Evolutionary conservation across 2,113 vertebrate species (phyloP).

Genomic region (Spea bombifrons): DNA sequence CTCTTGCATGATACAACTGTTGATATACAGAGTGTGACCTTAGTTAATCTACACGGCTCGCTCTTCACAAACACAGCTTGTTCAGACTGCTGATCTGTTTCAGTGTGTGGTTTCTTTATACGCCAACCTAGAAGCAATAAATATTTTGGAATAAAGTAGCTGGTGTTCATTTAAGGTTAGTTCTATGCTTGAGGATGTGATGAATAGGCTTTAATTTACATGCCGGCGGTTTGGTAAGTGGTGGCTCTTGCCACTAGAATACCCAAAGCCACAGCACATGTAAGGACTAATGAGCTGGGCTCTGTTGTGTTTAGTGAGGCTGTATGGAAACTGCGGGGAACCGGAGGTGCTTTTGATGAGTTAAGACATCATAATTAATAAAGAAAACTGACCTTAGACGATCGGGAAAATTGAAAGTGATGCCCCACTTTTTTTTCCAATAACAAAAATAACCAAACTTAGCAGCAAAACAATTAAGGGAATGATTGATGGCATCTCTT

Average conservation of each 20-base stretch:
- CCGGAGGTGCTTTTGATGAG: slow-evolving; percentile 41
- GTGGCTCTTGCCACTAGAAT: slow-evolving; percentile 45
- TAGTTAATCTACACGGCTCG: slow-evolving; percentile 43
- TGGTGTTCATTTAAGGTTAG: slow-evolving; percentile 55
- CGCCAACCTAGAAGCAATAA: slow-evolving; percentile 55
- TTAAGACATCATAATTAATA: slow-evolving; percentile 30
- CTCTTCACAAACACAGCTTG: slow-evolving; percentile 43
- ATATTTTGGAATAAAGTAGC: slow-evolving; percentile 53
- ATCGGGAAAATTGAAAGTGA: background rate
- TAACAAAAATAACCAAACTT: background rate
- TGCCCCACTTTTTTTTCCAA: background rate
- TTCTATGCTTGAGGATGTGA: slow-evolving; percentile 54
- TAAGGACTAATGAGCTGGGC: slow-evolving; percentile 50
- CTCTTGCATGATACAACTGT: slow-evolving; percentile 29
- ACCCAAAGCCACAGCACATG: slow-evolving; percentile 48
- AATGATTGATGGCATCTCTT: too few relatives aligned
- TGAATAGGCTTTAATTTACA: slow-evolving; percentile 60
- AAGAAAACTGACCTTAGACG: slow-evolving; percentile 25
- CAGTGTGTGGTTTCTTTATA: slow-evolving; percentile 41
- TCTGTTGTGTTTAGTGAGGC: slow-evolving; percentile 46
- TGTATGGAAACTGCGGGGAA: slow-evolving; percentile 41
- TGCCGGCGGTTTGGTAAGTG: slow-evolving; percentile 53
- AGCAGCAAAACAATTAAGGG: background rate
- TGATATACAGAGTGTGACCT: slow-evolving; percentile 33
- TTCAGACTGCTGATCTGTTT: slow-evolving; percentile 38